These are phyloP conservation scores for Pluvianellus socialis DNA, from an alignment of 2,113 vertebrate genomes.

Conservation along the genomic window DNA sequence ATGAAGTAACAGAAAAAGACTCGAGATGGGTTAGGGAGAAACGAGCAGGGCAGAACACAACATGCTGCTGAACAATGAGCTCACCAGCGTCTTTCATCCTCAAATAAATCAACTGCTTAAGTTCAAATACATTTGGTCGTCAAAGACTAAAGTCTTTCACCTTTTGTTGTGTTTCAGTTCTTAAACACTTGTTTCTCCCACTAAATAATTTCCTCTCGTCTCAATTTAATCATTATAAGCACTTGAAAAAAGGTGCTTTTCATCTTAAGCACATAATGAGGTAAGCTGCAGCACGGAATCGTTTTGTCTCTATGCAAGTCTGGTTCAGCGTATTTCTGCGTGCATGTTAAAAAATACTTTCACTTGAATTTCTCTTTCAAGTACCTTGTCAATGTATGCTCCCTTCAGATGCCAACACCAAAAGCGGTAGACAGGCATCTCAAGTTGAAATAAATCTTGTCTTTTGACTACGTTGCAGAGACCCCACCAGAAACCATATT, in stretches of 20 bases:
- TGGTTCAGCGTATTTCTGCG: background rate
- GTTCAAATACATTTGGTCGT: background rate
- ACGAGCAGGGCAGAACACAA: background rate
- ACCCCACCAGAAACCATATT: background rate
- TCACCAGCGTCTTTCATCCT: background rate
- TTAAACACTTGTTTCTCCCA: background rate
- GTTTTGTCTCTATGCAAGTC: background rate
- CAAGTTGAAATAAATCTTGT: background rate
- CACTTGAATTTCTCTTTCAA: background rate
- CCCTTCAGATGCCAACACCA: background rate
- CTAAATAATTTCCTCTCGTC: background rate
- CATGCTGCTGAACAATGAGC: background rate
- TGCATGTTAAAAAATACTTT: background rate
- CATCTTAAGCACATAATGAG: slow-evolving; percentile 13
- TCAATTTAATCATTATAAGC: background rate
- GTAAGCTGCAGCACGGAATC: background rate
- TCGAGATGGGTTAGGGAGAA: background rate
- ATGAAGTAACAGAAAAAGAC: background rate
- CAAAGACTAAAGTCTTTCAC: background rate
- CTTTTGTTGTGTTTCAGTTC: background rate
- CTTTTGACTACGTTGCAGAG: background rate
- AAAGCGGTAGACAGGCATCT: background rate
- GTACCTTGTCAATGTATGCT: background rate
- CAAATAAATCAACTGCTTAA: background rate
- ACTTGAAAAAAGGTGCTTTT: slow-evolving; percentile 13